A percentile compares a stretch with the other conserved stretches of the same genome.
Evolutionary conservation across 2,113 vertebrate species (phyloP).

Genomic region (Leucoraja erinaceus): DNA sequence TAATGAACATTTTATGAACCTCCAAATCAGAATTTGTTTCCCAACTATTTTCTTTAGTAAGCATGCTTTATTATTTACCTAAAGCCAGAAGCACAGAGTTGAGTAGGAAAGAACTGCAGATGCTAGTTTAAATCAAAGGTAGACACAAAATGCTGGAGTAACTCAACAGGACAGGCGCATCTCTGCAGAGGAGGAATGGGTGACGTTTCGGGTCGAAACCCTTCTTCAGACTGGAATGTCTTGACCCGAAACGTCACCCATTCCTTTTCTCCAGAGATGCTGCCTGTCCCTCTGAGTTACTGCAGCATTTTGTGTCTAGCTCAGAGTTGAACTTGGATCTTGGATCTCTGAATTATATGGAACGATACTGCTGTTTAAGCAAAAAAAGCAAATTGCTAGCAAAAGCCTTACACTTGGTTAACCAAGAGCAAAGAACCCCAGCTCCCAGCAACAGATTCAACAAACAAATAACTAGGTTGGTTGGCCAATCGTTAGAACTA

Average conservation of each 20-base stretch:
- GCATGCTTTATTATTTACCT: neutral
- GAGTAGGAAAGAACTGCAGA: no score
- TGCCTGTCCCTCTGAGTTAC: no score
- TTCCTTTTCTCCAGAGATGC: no score
- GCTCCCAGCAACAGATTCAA: neutral
- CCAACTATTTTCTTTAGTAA: neutral
- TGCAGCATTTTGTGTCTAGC: no score
- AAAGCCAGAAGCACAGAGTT: neutral
- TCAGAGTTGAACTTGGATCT: neutral
- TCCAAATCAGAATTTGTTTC: slow-evolving; percentile 1
- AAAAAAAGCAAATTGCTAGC: neutral
- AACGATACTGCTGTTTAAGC: neutral
- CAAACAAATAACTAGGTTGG: neutral
- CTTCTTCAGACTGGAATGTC: no score
- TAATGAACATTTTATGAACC: neutral
- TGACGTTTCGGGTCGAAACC: no score
- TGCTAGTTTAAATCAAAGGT: no score
- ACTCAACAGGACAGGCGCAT: no score
- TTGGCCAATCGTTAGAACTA: neutral
- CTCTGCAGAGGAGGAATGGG: no score
- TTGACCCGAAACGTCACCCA: no score
- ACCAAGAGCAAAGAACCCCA: neutral
- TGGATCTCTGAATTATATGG: neutral
- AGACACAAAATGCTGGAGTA: no score
- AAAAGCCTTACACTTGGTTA: neutral